A percentile compares a stretch with the other conserved stretches of the same genome.
Conservation (phyloP, 1,140 invertebrate genomes). For the Drosophila sturtevanti region DNA sequence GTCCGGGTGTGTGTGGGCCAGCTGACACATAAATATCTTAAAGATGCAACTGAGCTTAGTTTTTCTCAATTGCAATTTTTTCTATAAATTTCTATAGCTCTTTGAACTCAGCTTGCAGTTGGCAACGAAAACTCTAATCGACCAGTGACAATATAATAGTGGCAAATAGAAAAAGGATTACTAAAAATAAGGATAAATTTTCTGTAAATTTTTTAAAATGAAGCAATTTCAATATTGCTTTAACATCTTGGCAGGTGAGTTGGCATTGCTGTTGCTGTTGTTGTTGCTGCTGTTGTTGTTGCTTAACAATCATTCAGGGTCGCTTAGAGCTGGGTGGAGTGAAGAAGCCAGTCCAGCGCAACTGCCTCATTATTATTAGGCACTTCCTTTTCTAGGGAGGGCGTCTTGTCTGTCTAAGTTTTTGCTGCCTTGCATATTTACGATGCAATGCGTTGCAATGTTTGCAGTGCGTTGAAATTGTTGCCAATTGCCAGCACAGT, state of each 20-base stretch:
- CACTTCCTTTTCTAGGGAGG: constrained; percentile 69
- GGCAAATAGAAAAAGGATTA: constrained; percentile 30
- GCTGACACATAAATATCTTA: constrained; percentile 71
- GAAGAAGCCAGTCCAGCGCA: constrained; percentile 20
- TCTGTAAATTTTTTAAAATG: constrained; percentile 11
- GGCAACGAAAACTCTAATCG: constrained; percentile 28
- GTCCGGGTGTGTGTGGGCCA: constrained; percentile 28
- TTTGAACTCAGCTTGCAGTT: constrained; percentile 42
- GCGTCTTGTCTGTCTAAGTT: constrained; percentile 77
- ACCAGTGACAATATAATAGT: constrained; percentile 17
- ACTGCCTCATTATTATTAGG: constrained; percentile 69
- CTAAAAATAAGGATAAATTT: neutral
- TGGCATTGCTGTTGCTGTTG: neutral
- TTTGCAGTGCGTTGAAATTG: constrained; percentile 62
- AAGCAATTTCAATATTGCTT: constrained; percentile 42
- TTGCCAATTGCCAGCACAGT: constrained; percentile 48
- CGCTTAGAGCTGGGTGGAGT: neutral
- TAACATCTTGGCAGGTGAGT: constrained; percentile 61
- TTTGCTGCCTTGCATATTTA: constrained; percentile 79
- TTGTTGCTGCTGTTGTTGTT: neutral
- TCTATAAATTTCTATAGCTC: constrained; percentile 60
- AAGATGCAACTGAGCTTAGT: constrained; percentile 65
- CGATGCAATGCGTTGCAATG: constrained; percentile 69
- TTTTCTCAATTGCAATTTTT: constrained; percentile 4
- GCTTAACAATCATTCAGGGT: constrained; percentile 10